Base-by-base conservation (phyloP, 2,797 vertebrate species). In the Sylvia borin region DNA sequence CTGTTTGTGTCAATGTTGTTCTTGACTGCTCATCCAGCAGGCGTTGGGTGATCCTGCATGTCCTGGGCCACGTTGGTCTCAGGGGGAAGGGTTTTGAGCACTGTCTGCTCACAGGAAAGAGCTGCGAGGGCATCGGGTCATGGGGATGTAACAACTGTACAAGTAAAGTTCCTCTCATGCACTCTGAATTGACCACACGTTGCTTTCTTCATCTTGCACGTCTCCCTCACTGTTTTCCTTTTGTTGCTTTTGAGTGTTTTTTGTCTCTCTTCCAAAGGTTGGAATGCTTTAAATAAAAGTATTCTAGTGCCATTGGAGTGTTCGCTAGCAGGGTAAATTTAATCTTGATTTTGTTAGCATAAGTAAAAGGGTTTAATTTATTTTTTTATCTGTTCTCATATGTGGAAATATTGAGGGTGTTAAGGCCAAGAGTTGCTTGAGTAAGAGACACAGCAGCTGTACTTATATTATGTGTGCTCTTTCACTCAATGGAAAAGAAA, bases 61-160 rank as follows among this genome's bases (percentile, higher is more conserved):
- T 92, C 96, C 97, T 62, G 92, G 87, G 45, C 97, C 97, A 97
- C 96, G 95, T 94, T 97, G 97, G 97, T 97, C 96, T 95, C 89
- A 92, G 97, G 97, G 86, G 95, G 40, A 96, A 91, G 90, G 94
- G 62, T 70, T 88, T 72, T 83, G 81, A 76, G 94, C 82, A 47
- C 94, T 82, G 86, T 92, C 87, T 95, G 95, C 83, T 85, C 19
- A 45, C 91, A 92, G 83, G 84, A 50, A 57, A 54, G 95, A 93
- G 86, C 93, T 94, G 89, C 68, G 6, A 90, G 96, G 96, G 96
- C 96, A 82, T 84, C 88, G 72, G 96, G 88, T 88, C 77, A 22
- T 83, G 95, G 96, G 96, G 96, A 95, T 96, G 29, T 54, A 93
- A 83, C 77, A 88, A 48, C 87, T 80, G 82, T 88, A 85, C 85